A percentile compares a stretch with the other conserved stretches of the same genome.
These are phyloP conservation scores for Agrochola macilenta DNA, from an alignment of 2,888 invertebrate genomes.

Conservation along the genomic window DNA sequence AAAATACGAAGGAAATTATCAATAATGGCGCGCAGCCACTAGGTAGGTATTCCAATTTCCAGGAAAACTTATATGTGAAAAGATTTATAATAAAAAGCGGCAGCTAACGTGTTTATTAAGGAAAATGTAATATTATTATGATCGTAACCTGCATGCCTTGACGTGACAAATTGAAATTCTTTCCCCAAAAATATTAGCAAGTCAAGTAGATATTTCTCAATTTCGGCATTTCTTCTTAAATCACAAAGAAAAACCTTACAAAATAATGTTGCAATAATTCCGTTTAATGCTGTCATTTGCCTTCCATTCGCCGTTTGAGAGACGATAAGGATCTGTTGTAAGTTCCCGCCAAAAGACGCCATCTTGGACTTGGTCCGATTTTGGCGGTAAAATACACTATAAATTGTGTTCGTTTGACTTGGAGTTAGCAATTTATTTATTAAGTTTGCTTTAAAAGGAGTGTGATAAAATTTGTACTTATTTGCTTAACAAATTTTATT, in stretches of 20 bases:
- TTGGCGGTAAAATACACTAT: constrained; percentile 64
- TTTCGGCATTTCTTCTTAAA: constrained; percentile 33
- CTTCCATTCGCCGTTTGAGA: constrained; percentile 68
- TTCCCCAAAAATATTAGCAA: neutral
- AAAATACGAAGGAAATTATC: neutral
- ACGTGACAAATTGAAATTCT: constrained; percentile 2
- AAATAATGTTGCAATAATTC: constrained; percentile 72
- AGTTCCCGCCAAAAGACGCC: constrained; percentile 74
- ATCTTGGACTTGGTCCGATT: constrained; percentile 68
- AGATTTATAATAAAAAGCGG: neutral
- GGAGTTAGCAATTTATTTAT: constrained; percentile 37
- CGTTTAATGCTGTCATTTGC: constrained; percentile 77
- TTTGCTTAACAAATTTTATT: constrained; percentile 20
- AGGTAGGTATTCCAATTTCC: neutral
- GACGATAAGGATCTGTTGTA: constrained; percentile 73
- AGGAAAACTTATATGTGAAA: neutral
- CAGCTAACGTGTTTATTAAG: neutral
- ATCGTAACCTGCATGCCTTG: neutral
- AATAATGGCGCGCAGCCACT: neutral
- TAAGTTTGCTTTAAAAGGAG: constrained; percentile 34
- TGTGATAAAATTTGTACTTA: constrained; percentile 29
- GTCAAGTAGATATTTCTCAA: constrained; percentile 14
- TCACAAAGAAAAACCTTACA: constrained; percentile 45
- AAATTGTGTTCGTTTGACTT: constrained; percentile 49
- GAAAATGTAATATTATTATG: neutral